Percentiles rank a stretch among this genome's conserved stretches.
Conservation (phyloP, 2,113 vertebrate species). For the Petrocephalus zakoni region DNA sequence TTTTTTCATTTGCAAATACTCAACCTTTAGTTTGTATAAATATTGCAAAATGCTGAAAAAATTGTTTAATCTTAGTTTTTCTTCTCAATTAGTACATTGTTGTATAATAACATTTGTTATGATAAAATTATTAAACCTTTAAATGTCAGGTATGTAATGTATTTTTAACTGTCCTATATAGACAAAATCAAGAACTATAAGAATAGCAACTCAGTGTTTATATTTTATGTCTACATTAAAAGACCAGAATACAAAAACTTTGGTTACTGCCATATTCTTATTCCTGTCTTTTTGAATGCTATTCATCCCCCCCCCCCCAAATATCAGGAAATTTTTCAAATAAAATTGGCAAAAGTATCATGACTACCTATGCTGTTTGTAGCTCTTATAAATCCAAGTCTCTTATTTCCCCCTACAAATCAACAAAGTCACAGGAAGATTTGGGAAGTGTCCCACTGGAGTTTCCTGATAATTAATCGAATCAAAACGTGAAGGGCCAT, state of each 20-base stretch:
- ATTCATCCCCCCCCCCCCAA: not conserved
- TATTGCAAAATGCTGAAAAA: conserved; percentile 27
- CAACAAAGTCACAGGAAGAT: not conserved
- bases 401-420: not conserved
- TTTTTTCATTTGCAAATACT: conserved; percentile 35
- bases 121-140: conserved; percentile 27
- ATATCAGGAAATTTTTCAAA: conserved; percentile 26
- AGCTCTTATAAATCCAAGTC: not conserved
- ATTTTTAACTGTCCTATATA: conserved; percentile 25
- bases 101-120: conserved; percentile 36
- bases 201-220: not conserved
- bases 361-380: not conserved
- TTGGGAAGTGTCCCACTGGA: not conserved
- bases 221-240: conserved; percentile 4
- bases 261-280: not conserved
- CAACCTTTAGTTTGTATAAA: conserved; percentile 42
- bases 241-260: not conserved
- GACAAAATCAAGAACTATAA: conserved; percentile 7
- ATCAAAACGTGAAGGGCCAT: not conserved
- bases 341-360: conserved; percentile 18
- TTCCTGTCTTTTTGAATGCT: conserved; percentile 27
- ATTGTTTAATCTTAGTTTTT: conserved; percentile 28
- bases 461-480: not conserved
- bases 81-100: conserved; percentile 24
- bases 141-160: conserved; percentile 31